phyloP scores from a whole-genome alignment of 2,888 invertebrate genomes.

The Pyrrhosoma nymphula region DNA sequence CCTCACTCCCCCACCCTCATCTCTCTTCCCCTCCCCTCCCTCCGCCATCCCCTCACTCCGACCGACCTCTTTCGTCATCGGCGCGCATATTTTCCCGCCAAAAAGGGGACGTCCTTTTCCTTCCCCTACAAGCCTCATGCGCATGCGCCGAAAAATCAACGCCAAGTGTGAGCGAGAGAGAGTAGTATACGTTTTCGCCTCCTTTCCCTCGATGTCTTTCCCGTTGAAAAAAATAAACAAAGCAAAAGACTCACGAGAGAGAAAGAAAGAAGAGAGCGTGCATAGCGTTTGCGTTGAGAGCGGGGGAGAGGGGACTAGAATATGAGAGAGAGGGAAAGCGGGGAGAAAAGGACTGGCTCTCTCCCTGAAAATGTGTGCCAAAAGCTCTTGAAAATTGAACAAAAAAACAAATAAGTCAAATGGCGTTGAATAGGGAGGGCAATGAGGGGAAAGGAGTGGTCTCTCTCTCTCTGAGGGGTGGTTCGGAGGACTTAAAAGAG shows the following conservation, averaged over 20 bases:
- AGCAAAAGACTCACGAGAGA: too few relatives aligned
- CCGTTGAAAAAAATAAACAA: too few relatives aligned
- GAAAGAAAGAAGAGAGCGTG: too few relatives aligned
- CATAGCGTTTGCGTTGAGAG: too few relatives aligned
- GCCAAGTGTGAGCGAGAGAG: not conserved
- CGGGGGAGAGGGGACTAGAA: not conserved
- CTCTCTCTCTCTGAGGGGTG: too few relatives aligned
- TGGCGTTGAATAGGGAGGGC: not conserved
- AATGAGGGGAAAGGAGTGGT: too few relatives aligned
- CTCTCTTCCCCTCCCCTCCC: too few relatives aligned
- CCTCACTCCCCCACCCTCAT: not conserved
- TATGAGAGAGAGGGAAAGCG: too few relatives aligned
- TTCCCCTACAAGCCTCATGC: not conserved
- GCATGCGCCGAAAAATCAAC: conserved; percentile 12
- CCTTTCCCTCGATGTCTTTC: not conserved
- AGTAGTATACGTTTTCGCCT: not conserved
- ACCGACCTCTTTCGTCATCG: not conserved
- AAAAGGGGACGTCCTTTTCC: not conserved
- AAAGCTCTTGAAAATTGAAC: not conserved
- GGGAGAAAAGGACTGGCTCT: not conserved
- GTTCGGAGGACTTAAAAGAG: too few relatives aligned
- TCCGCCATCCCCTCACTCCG: not conserved
- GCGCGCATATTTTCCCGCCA: conserved; percentile 11
- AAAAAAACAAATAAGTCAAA: not conserved
- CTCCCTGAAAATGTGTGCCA: not conserved